These are phyloP conservation scores for Pipra filicauda DNA, from an alignment of 2,113 vertebrate species.

Conservation along the genomic window DNA sequence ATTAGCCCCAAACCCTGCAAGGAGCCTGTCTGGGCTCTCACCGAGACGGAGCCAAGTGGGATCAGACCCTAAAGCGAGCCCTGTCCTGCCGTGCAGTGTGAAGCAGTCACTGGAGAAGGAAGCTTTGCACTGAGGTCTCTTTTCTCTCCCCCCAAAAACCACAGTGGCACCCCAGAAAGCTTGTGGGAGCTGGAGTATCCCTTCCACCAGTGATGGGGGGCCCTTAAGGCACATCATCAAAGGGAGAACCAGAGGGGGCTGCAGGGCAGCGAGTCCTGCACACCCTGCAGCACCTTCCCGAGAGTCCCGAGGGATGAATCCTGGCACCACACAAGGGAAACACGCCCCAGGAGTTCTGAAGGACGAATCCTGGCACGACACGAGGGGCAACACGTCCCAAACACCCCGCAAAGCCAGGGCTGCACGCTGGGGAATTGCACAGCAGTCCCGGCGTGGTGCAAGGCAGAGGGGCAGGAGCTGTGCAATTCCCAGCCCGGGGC, in stretches of 20 bases:
- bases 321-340: rapidly evolving
- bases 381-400: rapidly evolving
- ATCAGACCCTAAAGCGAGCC: neutral
- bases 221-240: rapidly evolving
- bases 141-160: neutral
- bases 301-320: rapidly evolving
- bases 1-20: neutral
- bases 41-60: neutral
- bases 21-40: neutral
- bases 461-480: neutral
- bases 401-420: rapidly evolving
- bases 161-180: rapidly evolving
- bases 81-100: rapidly evolving
- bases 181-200: neutral
- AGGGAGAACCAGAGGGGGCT: rapidly evolving
- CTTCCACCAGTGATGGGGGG: rapidly evolving
- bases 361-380: rapidly evolving
- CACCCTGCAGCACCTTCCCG: neutral
- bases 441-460: neutral
- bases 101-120: rapidly evolving
- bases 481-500: conserved; percentile 8
- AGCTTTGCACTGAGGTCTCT: neutral
- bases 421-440: rapidly evolving
- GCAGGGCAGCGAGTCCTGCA: rapidly evolving
- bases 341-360: rapidly evolving